Evolutionary conservation across 2,113 vertebrate genomes (phyloP).

Genomic region (Phoxinus phoxinus): DNA sequence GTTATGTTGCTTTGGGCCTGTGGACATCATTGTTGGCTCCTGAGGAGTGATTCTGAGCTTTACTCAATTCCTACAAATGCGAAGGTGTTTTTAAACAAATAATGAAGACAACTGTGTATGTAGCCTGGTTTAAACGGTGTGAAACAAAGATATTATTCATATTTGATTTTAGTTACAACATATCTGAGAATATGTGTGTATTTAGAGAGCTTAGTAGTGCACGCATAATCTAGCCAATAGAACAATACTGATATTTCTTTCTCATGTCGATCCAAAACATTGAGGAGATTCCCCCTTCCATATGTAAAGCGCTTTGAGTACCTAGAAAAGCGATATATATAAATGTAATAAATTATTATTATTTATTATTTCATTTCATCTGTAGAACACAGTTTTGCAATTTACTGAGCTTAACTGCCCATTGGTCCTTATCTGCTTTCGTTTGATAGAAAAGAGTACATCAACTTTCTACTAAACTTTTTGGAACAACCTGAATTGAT

Average conservation of each 20-base stretch:
- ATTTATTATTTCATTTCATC: background rate
- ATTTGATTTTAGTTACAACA: too few species aligned
- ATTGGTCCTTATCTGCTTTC: background rate
- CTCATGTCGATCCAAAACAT: background rate
- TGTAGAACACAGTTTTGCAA: background rate
- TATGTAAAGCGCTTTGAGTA: too few species aligned
- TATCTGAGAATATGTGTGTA: background rate
- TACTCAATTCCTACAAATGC: background rate
- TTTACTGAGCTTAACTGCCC: background rate
- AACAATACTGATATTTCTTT: background rate
- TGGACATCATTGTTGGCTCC: background rate
- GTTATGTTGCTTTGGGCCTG: conserved; percentile 19
- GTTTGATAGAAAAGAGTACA: background rate
- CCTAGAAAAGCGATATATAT: too few species aligned
- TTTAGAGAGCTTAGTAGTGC: background rate
- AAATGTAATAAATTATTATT: too few species aligned
- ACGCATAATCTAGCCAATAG: background rate
- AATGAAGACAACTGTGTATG: background rate
- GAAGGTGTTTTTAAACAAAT: background rate
- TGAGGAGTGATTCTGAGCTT: background rate
- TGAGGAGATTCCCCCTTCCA: too few species aligned
- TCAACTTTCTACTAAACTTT: background rate
- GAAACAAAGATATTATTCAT: too few species aligned
- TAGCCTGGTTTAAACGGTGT: background rate
- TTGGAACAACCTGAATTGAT: background rate